Conservation (phyloP, 2,113 vertebrate genomes). For the Chaetodon trifascialis region DNA sequence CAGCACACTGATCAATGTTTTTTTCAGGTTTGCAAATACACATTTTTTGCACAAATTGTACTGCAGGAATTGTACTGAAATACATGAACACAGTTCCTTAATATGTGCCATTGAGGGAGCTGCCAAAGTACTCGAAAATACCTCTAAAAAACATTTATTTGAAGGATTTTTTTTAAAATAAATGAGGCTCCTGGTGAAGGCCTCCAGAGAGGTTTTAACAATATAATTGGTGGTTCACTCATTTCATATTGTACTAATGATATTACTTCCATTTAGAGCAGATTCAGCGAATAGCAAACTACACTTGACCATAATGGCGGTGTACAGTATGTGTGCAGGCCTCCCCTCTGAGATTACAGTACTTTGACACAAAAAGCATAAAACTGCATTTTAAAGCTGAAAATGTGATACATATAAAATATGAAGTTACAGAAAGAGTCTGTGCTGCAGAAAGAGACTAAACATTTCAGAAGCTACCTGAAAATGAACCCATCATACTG, state of each 20-base stretch:
- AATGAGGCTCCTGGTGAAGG: neutral
- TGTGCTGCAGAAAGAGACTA: conserved; percentile 41
- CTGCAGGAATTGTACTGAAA: neutral
- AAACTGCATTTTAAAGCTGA: conserved; percentile 48
- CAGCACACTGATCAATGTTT: neutral
- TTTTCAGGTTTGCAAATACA: neutral
- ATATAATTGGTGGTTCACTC: neutral
- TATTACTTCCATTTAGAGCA: conserved; percentile 2
- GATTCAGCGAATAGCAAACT: neutral
- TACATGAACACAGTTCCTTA: conserved; percentile 7
- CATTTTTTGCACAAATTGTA: conserved; percentile 1
- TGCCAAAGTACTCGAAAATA: conserved; percentile 1
- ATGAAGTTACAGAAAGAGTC: conserved; percentile 25
- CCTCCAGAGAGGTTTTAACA: neutral
- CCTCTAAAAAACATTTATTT: neutral
- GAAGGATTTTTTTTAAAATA: neutral
- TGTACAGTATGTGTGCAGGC: neutral
- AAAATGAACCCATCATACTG: conserved; percentile 60
- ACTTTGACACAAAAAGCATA: conserved; percentile 22
- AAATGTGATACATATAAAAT: conserved; percentile 50
- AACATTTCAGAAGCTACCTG: conserved; percentile 42
- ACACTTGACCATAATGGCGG: neutral
- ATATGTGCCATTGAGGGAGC: neutral
- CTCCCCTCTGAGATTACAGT: conserved; percentile 24
- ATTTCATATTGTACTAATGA: neutral